A percentile compares a stretch with the other conserved stretches of the same genome.
These are phyloP conservation scores for Cygnus atratus DNA, from an alignment of 2,113 vertebrate species.

Conservation along the genomic window DNA sequence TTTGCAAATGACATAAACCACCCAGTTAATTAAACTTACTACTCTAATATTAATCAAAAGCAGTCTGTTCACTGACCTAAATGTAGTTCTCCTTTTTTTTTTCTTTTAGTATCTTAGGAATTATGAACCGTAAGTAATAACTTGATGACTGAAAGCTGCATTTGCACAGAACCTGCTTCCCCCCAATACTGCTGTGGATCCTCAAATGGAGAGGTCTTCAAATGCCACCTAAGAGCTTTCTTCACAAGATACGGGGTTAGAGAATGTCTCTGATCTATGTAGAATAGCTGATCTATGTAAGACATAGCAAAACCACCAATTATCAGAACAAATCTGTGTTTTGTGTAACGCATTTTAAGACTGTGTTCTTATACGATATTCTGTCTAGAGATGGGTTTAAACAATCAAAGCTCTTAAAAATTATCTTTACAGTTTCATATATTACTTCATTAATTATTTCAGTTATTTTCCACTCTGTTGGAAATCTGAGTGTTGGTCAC, in stretches of 20 bases:
- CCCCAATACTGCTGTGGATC: background rate
- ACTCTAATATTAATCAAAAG: background rate
- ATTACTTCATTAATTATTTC: background rate
- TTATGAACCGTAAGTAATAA: background rate
- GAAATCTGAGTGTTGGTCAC: background rate
- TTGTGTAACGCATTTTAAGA: background rate
- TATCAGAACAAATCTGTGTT: background rate
- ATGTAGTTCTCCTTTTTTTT: background rate
- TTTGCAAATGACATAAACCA: slow-evolving; percentile 41
- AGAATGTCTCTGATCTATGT: background rate
- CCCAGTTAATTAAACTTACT: slow-evolving; percentile 26
- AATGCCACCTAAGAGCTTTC: background rate
- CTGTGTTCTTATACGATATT: background rate
- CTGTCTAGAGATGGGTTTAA: background rate
- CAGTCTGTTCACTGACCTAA: background rate
- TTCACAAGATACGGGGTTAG: background rate
- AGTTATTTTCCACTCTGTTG: background rate
- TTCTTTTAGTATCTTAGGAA: background rate
- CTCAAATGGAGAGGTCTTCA: background rate
- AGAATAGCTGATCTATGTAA: background rate
- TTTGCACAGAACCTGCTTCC: background rate
- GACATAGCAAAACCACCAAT: background rate
- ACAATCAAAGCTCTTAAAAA: background rate
- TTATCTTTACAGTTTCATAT: background rate
- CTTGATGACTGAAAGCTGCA: background rate